Percentiles rank a stretch among this genome's conserved stretches.
Conservation (phyloP, 1,140 invertebrate species). For the Meteorus sp. region DNA sequence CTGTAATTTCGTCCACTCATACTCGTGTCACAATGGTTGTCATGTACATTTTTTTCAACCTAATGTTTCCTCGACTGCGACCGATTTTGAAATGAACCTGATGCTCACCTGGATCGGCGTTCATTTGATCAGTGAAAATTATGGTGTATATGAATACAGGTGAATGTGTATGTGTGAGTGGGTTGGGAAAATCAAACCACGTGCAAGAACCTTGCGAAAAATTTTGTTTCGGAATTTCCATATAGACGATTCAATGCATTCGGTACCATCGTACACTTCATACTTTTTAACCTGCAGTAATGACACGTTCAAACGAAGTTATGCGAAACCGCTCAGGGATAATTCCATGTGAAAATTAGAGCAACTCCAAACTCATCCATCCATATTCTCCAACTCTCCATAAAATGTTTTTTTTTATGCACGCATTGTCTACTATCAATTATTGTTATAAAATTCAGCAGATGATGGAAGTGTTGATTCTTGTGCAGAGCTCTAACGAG, state of each 20-base stretch:
- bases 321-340: too few relatives aligned
- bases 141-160: neutral
- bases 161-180: neutral
- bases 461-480: neutral
- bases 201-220: too few relatives aligned
- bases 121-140: neutral
- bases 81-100: constrained; percentile 15
- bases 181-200: neutral
- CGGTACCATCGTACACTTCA: too few relatives aligned
- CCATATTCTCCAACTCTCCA: constrained; percentile 3
- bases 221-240: too few relatives aligned
- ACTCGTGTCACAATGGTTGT: too few relatives aligned
- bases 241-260: too few relatives aligned
- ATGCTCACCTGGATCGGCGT: neutral
- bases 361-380: too few relatives aligned
- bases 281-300: too few relatives aligned
- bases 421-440: neutral
- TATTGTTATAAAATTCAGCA: too few relatives aligned
- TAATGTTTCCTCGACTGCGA: neutral
- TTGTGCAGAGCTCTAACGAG: constrained; percentile 12
- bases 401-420: constrained; percentile 1
- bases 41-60: neutral
- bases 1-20: too few relatives aligned
- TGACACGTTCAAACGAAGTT: too few relatives aligned
- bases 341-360: too few relatives aligned